These are phyloP conservation scores for Pollenia griseotomentosa DNA, from an alignment of 2,888 invertebrate species.

Conservation along the genomic window DNA sequence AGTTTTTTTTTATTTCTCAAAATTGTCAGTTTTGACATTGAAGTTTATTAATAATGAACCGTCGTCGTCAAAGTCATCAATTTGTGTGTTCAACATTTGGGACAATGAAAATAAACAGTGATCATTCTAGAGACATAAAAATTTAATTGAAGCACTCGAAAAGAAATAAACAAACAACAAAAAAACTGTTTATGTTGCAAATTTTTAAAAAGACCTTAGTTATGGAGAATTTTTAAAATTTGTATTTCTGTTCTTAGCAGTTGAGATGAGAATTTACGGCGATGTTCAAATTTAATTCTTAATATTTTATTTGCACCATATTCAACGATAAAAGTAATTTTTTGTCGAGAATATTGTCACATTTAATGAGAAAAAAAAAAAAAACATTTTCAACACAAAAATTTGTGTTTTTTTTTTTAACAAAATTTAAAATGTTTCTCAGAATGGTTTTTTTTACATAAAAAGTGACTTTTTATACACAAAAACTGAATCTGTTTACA, in stretches of 20 bases:
- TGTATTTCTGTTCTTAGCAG: background rate
- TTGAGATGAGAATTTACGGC: too few relatives aligned
- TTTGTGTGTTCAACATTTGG: conserved; percentile 35
- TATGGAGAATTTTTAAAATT: background rate
- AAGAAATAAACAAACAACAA: conserved; percentile 14
- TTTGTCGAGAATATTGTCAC: too few relatives aligned
- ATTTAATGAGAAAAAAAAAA: too few relatives aligned
- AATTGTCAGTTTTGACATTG: conserved; percentile 51
- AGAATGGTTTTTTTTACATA: too few relatives aligned
- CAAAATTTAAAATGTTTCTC: too few relatives aligned
- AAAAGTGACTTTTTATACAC: too few relatives aligned
- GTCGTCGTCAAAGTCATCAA: conserved; percentile 41
- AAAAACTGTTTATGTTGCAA: conserved; percentile 43
- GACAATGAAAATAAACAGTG: conserved; percentile 47
- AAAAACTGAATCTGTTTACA: too few relatives aligned
- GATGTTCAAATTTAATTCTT: too few relatives aligned
- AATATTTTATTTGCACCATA: too few relatives aligned
- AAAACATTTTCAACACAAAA: too few relatives aligned
- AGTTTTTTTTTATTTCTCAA: conserved; percentile 1
- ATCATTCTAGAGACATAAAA: conserved; percentile 37
- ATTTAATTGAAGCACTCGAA: conserved; percentile 30
- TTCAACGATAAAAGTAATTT: too few relatives aligned
- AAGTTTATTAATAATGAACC: conserved; percentile 47
- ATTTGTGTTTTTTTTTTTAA: too few relatives aligned
- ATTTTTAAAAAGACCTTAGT: conserved; percentile 11